A percentile compares a stretch with the other conserved stretches of the same genome.
Conservation (phyloP, 2,113 vertebrate species). For the Centrocercus urophasianus region DNA sequence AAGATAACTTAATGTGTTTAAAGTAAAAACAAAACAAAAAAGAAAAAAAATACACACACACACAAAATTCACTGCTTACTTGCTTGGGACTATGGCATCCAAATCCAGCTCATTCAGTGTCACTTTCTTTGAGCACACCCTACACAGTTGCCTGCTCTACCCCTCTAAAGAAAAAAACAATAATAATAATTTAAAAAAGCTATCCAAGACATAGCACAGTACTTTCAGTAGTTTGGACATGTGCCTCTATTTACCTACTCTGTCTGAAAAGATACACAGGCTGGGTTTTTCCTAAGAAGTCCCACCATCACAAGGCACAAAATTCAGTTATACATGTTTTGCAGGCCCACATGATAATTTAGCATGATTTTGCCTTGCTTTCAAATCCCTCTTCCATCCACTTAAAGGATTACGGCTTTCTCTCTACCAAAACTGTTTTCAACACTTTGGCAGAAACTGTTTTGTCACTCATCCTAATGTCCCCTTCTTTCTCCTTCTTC, state of each 20-base stretch:
- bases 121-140: not conserved
- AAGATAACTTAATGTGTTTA: not conserved
- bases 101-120: not conserved
- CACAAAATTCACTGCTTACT: not conserved
- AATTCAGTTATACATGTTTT: not conserved
- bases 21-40: not conserved
- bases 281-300: not conserved
- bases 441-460: not conserved
- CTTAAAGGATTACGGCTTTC: not conserved
- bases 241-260: not conserved
- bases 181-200: not conserved
- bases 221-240: not conserved
- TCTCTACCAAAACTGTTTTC: not conserved
- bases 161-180: not conserved
- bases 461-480: not conserved
- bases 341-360: not conserved
- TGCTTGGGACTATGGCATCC: not conserved
- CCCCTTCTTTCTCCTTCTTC: fast-evolving
- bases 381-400: not conserved
- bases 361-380: not conserved
- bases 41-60: not conserved
- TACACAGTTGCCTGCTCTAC: not conserved
- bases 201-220: not conserved
- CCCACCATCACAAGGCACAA: not conserved
- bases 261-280: not conserved